phyloP scores from a whole-genome alignment of 2,888 invertebrate species.

The Elgonia sp. region DNA sequence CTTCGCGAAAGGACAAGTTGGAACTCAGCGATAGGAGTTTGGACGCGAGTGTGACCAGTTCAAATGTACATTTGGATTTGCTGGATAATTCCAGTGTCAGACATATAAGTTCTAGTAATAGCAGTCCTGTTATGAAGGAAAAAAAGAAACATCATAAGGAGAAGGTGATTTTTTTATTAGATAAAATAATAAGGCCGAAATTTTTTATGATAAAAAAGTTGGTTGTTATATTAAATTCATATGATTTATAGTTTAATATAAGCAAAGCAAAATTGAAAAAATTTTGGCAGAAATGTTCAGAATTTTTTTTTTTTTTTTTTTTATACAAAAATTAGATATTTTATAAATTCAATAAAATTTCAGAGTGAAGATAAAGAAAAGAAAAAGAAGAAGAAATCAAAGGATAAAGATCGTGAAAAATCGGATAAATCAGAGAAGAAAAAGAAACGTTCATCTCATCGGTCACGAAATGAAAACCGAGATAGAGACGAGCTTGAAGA shows the following conservation, averaged over 20 bases:
- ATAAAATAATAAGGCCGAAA: too few relatives aligned
- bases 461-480: constrained; percentile 87
- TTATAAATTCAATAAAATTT: constrained; percentile 29
- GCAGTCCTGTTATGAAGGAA: constrained; percentile 85
- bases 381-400: constrained; percentile 88
- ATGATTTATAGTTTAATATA: too few relatives aligned
- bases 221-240: too few relatives aligned
- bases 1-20: constrained; percentile 87
- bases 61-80: constrained; percentile 88
- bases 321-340: background rate
- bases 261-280: too few relatives aligned
- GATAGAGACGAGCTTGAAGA: constrained; percentile 89
- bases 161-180: constrained; percentile 79
- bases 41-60: constrained; percentile 88
- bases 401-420: constrained; percentile 87
- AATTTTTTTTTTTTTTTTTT: too few relatives aligned
- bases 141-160: constrained; percentile 85
- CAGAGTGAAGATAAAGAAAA: constrained; percentile 88
- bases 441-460: constrained; percentile 86
- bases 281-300: too few relatives aligned
- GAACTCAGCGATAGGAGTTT: constrained; percentile 85
- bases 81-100: constrained; percentile 85
- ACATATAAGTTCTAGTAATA: constrained; percentile 84
- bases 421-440: constrained; percentile 87
- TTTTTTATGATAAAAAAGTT: too few relatives aligned